Evolutionary conservation across 2,888 invertebrate species (phyloP).

Genomic region (Drosophila fungiperda): DNA sequence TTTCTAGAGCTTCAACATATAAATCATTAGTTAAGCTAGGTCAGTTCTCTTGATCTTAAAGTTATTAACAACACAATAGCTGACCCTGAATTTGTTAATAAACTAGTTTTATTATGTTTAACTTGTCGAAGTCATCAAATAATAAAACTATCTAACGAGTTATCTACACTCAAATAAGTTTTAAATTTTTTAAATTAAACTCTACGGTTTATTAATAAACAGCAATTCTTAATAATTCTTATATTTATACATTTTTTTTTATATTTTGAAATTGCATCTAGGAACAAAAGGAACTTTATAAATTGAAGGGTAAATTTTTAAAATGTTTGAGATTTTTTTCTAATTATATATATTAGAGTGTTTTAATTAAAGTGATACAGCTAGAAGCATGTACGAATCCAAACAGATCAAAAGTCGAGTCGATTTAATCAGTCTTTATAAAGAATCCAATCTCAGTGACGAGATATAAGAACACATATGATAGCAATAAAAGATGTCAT

Average conservation of each 20-base stretch:
- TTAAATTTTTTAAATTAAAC: no score
- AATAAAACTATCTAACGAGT: background rate
- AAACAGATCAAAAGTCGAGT: background rate
- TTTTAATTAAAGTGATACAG: no score
- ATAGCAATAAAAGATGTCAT: background rate
- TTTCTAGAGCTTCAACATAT: background rate
- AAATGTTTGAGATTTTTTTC: background rate
- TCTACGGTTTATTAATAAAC: no score
- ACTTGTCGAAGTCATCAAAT: background rate
- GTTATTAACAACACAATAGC: background rate
- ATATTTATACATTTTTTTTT: no score
- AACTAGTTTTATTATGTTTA: background rate
- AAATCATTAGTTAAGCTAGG: conserved; percentile 27
- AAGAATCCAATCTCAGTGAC: background rate
- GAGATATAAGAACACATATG: no score
- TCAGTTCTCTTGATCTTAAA: conserved; percentile 33
- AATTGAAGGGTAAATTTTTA: no score
- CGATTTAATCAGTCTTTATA: background rate
- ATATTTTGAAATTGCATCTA: no score
- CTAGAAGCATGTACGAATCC: no score
- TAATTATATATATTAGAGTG: no score
- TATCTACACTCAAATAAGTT: background rate
- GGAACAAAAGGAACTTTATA: no score
- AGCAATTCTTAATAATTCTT: background rate
- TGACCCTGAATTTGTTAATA: conserved; percentile 7